phyloP scores from a whole-genome alignment of 2,797 vertebrate genomes.

The Manis javanica region DNA sequence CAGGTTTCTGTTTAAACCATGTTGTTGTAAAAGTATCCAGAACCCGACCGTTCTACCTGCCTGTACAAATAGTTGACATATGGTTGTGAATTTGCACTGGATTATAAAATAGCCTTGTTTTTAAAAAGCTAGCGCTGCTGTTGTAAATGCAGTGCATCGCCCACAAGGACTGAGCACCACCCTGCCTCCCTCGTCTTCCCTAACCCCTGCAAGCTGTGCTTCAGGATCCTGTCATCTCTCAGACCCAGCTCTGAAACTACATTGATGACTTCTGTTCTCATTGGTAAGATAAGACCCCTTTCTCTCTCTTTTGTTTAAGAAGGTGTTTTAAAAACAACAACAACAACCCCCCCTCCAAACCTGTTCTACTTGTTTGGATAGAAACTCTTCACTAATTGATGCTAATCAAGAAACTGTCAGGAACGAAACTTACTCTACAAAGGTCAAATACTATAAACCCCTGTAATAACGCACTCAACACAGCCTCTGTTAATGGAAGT shows the following conservation, averaged over 20 bases:
- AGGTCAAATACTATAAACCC: slow-evolving; percentile 13
- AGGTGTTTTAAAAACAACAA: not conserved
- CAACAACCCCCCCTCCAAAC: not conserved
- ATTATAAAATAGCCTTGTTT: slow-evolving; percentile 71
- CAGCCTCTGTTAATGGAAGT: not conserved
- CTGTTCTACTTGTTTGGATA: slow-evolving; percentile 50
- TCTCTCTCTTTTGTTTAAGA: slow-evolving; percentile 29
- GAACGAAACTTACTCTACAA: not conserved
- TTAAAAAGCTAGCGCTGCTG: slow-evolving; percentile 55
- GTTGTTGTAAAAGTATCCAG: slow-evolving; percentile 42
- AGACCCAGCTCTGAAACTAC: slow-evolving; percentile 16
- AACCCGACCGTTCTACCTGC: slow-evolving; percentile 63
- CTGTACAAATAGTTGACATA: slow-evolving; percentile 51
- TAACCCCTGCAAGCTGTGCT: not conserved
- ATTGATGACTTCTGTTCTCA: not conserved
- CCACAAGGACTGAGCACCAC: not conserved
- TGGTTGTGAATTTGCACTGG: slow-evolving; percentile 30
- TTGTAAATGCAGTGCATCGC: not conserved
- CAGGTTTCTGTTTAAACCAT: slow-evolving; percentile 53
- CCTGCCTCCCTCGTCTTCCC: too few relatives aligned
- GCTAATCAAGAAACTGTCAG: slow-evolving; percentile 46
- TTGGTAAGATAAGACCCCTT: not conserved
- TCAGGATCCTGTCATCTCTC: not conserved
- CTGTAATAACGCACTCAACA: not conserved
- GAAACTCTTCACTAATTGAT: slow-evolving; percentile 33